Evolutionary conservation across 2,113 vertebrate species (phyloP), one percentile per base, ranked within the genome.

Genomic region (Catagonus wagneri): DNA sequence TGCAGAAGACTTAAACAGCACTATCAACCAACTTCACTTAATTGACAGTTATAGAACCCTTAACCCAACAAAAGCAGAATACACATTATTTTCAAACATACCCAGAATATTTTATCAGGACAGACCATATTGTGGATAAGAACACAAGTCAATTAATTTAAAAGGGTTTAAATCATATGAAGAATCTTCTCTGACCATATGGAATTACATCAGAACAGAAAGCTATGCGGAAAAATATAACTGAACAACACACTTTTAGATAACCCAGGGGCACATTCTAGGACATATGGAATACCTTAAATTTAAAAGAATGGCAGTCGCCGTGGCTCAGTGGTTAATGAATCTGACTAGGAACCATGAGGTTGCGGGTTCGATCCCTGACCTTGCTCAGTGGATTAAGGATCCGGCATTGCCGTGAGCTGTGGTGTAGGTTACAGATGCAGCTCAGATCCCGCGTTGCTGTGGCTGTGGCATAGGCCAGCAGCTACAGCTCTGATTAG

Each of bases 61-160:
- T 3, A 66, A 50, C 68, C 60, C 71, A 93, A 65, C 27, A 81
- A 68, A 34, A 90, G 34, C 23, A 68, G 32, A 69, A 56, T 32
- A 32, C 17, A 63, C 29, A 71, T 89, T 88, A 34, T 93, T 89
- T 84, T 36, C 58, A 79, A 89, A 58, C 65, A 16, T 11, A 7
- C 23, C 66, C 8, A 85, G 56, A 68, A 19, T 5, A 50, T 71
- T 71, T 88, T 68, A 63, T 44, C 22, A 84, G 68, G 32, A 58
- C 84, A 66, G 87, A 93, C 3, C 17, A 65, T 68, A 25, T 72
- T 85, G 65, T 95, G 65, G 27, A 52, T 75, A 80, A 81, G 54
- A 54, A 89, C 80, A 81, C 15, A 89, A 96, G 12, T 60, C 34
- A 95, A 50, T 89, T 83, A 79, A 61, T 87, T 93, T 63, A 71